phyloP scores from a whole-genome alignment of 1,140 invertebrate species.

The Formica selysi region DNA sequence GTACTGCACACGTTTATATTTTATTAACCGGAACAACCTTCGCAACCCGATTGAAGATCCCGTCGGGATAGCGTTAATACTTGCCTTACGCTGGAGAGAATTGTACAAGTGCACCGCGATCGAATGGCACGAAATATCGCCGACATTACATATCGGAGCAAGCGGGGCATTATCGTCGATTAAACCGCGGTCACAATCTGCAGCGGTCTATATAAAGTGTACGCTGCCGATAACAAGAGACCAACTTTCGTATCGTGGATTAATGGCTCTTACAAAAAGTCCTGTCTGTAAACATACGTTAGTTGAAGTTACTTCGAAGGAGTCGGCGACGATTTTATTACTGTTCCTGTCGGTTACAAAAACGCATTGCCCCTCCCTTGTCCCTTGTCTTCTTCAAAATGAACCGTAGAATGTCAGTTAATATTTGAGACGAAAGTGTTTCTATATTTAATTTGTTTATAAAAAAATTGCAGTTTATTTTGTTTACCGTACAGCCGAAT shows the following conservation, averaged over 20 bases:
- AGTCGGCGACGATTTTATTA: conserved; percentile 54
- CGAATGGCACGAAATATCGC: conserved; percentile 58
- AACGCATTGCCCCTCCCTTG: background rate
- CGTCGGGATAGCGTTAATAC: conserved; percentile 45
- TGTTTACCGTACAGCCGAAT: background rate
- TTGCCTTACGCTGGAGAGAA: conserved; percentile 38
- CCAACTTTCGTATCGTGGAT: conserved; percentile 23
- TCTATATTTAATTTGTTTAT: background rate
- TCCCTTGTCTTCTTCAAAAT: background rate
- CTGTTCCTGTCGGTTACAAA: conserved; percentile 1
- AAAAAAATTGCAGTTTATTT: background rate
- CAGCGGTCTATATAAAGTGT: conserved; percentile 52
- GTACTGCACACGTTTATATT: conserved; percentile 9
- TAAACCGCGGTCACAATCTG: conserved; percentile 57
- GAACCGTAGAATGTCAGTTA: background rate
- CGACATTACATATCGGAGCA: conserved; percentile 58
- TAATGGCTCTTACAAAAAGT: conserved; percentile 53
- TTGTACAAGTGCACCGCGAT: conserved; percentile 54
- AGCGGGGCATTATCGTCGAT: conserved; percentile 54
- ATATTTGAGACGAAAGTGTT: background rate
- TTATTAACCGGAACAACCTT: conserved; percentile 1
- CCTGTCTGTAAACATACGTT: conserved; percentile 49
- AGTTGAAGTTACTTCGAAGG: conserved; percentile 26
- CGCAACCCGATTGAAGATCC: conserved; percentile 7
- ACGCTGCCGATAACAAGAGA: conserved; percentile 57